Evolutionary conservation across 2,888 invertebrate genomes (phyloP).

Genomic region (Pachymerium ferrugineum): DNA sequence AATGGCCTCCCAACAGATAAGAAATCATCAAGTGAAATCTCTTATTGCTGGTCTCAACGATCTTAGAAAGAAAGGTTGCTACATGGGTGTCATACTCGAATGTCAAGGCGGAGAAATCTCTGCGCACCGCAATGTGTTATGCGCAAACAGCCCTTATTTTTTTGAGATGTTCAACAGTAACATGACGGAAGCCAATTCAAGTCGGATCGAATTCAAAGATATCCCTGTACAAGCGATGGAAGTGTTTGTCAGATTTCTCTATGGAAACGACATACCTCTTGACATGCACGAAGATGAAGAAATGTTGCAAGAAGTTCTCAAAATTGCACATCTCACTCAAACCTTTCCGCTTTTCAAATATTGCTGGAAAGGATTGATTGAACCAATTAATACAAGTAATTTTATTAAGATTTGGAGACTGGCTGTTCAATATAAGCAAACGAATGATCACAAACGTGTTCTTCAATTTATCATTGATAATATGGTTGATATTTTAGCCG

Average conservation of each 20-base stretch:
- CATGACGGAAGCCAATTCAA: slow-evolving; percentile 18
- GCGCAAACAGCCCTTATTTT: slow-evolving; percentile 23
- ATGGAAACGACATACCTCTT: not conserved
- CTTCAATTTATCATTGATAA: slow-evolving; percentile 12
- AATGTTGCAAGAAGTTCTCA: not conserved
- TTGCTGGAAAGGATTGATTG: slow-evolving; percentile 22
- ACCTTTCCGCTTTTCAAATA: not conserved
- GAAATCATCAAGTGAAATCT: slow-evolving; percentile 24
- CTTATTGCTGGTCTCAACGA: slow-evolving; percentile 17
- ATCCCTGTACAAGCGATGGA: slow-evolving; percentile 1
- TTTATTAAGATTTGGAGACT: slow-evolving; percentile 23
- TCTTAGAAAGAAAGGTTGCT: not conserved
- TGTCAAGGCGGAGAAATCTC: slow-evolving; percentile 20
- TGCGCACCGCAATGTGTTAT: not conserved
- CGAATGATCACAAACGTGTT: slow-evolving; percentile 6
- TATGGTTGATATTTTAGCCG: slow-evolving; percentile 7
- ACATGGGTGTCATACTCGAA: slow-evolving; percentile 15
- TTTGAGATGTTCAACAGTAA: slow-evolving; percentile 16
- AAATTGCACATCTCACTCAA: not conserved
- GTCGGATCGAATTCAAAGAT: slow-evolving; percentile 10
- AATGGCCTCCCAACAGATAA: slow-evolving; percentile 22
- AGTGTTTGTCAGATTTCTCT: not conserved
- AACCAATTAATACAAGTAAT: not conserved
- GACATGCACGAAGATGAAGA: slow-evolving; percentile 13
- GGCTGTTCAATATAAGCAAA: not conserved